Base-by-base conservation (phyloP, 2,113 vertebrate genomes). In the Pimephales promelas region DNA sequence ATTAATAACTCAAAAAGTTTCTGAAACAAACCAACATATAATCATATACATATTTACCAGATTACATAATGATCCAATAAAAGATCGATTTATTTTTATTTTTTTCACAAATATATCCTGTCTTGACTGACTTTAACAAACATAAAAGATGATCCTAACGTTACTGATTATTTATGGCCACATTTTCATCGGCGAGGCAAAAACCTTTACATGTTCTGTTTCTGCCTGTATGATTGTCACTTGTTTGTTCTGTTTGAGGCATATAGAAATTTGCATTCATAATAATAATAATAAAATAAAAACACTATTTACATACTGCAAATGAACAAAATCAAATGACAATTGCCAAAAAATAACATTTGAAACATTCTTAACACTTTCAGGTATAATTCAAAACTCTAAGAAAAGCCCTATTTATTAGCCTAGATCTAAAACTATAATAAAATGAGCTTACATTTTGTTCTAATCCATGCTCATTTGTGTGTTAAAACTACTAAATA, bases 231-330 rank as follows among this genome's bases (percentile, higher is more conserved):
- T 77, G 74, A 84, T 84, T 84, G 82, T 78, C 74, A 45, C 26
- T 52, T 59, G 73, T 61, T 83, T 75, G 73, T 56, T 83, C 31
- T 72, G 59, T 66, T 78, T 45, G 49, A 78, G 47, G 72, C 73
- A 28, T 68, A 36, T 76, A 83, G 59, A 83, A 83, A 24, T 49
- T 18, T 47, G 20, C 52, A 76, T 66, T 66, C 49, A 68, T 83
- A 22, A 40, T 57, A 76, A 10, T 10, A 61, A n/a, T 20, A 9
- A 45, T 16, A 45, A 68, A 4, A 24, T 0, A 9, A 54, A 34
- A 36, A 56, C 22, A 26, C 4, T 36, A 54, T 82, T 82, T 71
- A 56, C 34, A 82, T 22, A 71, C 31, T 57, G 31, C 18, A 81
- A 26, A 56, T 40, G 0, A 54, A 11, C 24, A 24, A 14, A 54